These are phyloP conservation scores for Tenualosa thibaudeaui DNA, from an alignment of 2,797 vertebrate species.

Conservation along the genomic window DNA sequence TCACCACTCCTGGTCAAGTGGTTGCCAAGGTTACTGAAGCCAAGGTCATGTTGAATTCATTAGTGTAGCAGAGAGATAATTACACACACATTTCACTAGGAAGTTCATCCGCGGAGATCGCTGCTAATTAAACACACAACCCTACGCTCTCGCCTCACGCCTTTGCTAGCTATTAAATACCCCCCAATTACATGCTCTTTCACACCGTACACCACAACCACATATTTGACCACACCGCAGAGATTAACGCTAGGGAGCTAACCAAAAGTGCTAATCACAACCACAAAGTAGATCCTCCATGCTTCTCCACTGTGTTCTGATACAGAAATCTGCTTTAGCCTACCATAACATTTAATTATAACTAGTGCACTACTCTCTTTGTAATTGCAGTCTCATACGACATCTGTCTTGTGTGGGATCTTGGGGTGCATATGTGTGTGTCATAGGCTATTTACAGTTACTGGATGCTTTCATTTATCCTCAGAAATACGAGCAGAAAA, in stretches of 20 bases:
- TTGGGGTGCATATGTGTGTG: too few species aligned
- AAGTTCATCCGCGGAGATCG: slow-evolving; percentile 37
- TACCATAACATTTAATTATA: too few species aligned
- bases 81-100: slow-evolving; percentile 40
- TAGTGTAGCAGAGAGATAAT: slow-evolving; percentile 48
- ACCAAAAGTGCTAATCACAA: not conserved
- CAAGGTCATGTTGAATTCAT: slow-evolving; percentile 55
- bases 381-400: too few species aligned
- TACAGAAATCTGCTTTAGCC: too few species aligned
- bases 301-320: too few species aligned
- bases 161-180: not conserved
- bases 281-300: not conserved
- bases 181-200: not conserved
- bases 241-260: not conserved
- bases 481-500: too few species aligned
- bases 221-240: not conserved
- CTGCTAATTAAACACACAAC: slow-evolving; percentile 29
- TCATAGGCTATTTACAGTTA: too few species aligned
- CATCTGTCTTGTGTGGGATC: too few species aligned
- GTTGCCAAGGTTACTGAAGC: slow-evolving; percentile 32
- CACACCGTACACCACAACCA: not conserved
- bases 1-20: slow-evolving; percentile 2
- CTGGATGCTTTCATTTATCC: too few species aligned
- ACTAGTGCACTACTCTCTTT: too few species aligned
- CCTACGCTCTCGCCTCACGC: slow-evolving; percentile 2